Evolutionary conservation across 2,113 vertebrate genomes (phyloP), one percentile per base, ranked within the genome.

Genomic region (Acrocephalus arundinaceus): DNA sequence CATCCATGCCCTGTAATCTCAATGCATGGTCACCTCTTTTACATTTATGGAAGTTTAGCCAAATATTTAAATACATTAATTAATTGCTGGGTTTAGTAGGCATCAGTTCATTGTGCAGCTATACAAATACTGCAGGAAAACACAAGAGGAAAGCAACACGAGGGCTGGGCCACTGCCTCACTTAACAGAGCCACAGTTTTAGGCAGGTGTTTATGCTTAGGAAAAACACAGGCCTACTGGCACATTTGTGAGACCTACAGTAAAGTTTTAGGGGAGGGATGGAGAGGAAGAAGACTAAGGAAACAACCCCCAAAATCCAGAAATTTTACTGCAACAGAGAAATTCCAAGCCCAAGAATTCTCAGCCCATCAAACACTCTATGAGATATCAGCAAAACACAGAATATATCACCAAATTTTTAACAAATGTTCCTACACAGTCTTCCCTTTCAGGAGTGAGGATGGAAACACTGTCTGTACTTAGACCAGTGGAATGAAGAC

Each of bases 341-440:
- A 90, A 62, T 24, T 88, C 57, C 35, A 68, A 65, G 87, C 24
- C 1, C 6, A 28, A 41, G 14, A 86, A 62, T 35, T 77, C 72
- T 63, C 51, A 93, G 62, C 37, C 61, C 78, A 92, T 35, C 13
- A 77, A 39, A 24, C 33, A 41, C 14, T 27, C 6, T 11, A 46
- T 55, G 35, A 82, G 21, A 72, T 95, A 91, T 39, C 82, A 35
- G 35, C 39, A 7, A 88, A 85, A 76, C 22, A 31, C 49, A 46
- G 43, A 93, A 37, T 9, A 46, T 12, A 51, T 6, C 28, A 83
- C 2, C 20, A 22, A 19, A 35, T 27, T 86, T 82, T 73, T 62
- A 72, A 70, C 8, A 37, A 1, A 2, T 25, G 35, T 48, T 83
- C 37, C 54, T 59, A 35, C 0, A 2, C 0, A 54, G 28, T 37